Evolutionary conservation across 2,888 invertebrate genomes (phyloP), one percentile per base, ranked within the genome.

Genomic region (Eupithecia subfuscata): DNA sequence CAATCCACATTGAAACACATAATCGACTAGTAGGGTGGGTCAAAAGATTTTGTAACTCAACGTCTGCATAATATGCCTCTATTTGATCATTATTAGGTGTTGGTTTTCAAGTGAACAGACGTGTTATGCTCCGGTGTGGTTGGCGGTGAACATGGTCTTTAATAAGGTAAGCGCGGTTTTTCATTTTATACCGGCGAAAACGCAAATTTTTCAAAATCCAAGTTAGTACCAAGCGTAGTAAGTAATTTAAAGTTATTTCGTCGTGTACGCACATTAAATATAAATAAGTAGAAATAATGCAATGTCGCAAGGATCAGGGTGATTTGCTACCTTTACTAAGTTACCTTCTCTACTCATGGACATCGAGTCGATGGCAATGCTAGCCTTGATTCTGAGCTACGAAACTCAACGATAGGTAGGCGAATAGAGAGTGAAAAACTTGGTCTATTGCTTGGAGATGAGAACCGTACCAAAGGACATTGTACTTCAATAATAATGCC

Each of bases 41-140:
- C 74, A 75, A 81, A 81, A 75, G 69, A 67, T 34, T 80, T 85
- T 83, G 80, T 80, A 83, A 84, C 80, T 74, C 77, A 77, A 79
- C 79, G 77, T 82, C 75, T 25, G 14, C 65, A 64, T 81, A 82
- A 79, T 82, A 76, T 63, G 78, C 76, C 69, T 79, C 70, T 73
- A 73, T 77, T 80, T 82, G 75, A 82, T 76, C 74, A 86, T 88
- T 82, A 85, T 79, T 79, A 77, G 82, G 79, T 82, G 76, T 74
- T 80, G 79, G 73, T 82, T 70, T 74, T 74, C 75, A 16, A 70
- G 75, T 14, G 84, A 77, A 76, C 78, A 82, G 87, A 88, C 88
- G 88, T 84, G 84, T 77, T 79, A 74, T 77, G 70, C 80, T 70
- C 43, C 37, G 71, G 78, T 80, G 79, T 80, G 78, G 52, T 73